A percentile compares a stretch with the other conserved stretches of the same genome.
phyloP scores from a whole-genome alignment of 2,113 vertebrate genomes.

The Nothocercus nigrocapillus region DNA sequence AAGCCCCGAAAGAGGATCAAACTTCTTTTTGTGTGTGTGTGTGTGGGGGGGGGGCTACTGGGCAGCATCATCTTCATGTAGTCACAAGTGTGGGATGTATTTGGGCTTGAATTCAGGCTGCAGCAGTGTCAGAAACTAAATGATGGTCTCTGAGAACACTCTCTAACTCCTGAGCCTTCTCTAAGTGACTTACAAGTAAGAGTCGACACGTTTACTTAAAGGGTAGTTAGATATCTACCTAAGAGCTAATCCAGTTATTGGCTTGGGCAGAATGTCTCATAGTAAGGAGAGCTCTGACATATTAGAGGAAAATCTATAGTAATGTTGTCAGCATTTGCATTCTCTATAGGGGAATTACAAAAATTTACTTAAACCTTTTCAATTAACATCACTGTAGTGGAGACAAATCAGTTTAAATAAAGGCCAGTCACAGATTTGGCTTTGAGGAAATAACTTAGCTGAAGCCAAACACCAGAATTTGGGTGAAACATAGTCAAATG shows the following conservation, averaged over 20 bases:
- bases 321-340: not conserved
- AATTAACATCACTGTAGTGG: not conserved
- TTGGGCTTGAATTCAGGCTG: not conserved
- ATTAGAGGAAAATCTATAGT: not conserved
- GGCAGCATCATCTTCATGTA: not conserved
- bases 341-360: not conserved
- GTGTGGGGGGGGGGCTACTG: not conserved
- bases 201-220: not conserved
- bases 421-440: not conserved
- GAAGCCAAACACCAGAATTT: not conserved
- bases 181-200: not conserved
- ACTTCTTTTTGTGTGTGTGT: not conserved
- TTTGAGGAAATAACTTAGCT: not conserved
- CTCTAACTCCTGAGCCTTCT: not conserved
- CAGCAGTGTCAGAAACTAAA: not conserved
- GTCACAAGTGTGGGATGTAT: not conserved
- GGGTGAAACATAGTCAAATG: not conserved
- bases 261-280: not conserved
- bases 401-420: not conserved
- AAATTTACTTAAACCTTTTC: not conserved
- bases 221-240: not conserved
- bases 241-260: no score
- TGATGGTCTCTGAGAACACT: not conserved
- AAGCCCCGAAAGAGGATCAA: not conserved
- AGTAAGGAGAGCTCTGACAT: not conserved